Percentiles rank a stretch among this genome's conserved stretches.
These are phyloP conservation scores for Sinocyclocheilus anshuiensis DNA, from an alignment of 2,113 vertebrate genomes.

Conservation along the genomic window DNA sequence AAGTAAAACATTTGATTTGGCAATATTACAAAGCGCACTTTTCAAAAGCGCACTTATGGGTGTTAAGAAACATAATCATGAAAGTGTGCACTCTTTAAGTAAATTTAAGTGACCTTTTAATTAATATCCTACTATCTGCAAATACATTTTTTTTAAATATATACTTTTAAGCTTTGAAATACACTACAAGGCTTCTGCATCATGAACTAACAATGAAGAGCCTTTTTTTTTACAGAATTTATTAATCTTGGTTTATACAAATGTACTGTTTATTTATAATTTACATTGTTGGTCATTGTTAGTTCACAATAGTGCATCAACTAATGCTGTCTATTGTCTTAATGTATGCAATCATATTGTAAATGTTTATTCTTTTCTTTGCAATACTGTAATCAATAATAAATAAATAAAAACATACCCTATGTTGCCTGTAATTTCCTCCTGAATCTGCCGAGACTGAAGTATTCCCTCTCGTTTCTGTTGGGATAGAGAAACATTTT, in stretches of 20 bases:
- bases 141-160: too few relatives aligned
- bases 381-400: conserved; percentile 21
- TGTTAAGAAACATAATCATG: too few relatives aligned
- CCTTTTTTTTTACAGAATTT: too few relatives aligned
- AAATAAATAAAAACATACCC: conserved; percentile 81
- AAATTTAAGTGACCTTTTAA: too few relatives aligned
- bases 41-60: too few relatives aligned
- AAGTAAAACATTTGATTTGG: too few relatives aligned
- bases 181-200: too few relatives aligned
- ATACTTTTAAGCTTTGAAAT: too few relatives aligned
- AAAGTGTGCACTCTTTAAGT: too few relatives aligned
- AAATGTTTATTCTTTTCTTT: background rate
- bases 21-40: too few relatives aligned
- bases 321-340: background rate
- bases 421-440: conserved; percentile 98
- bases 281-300: background rate
- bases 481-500: conserved; percentile 57
- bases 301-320: background rate
- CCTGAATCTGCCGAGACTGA: conserved; percentile 94
- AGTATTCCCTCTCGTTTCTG: conserved; percentile 98
- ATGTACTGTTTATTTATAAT: background rate
- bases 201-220: too few relatives aligned
- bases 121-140: background rate
- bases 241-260: background rate
- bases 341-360: background rate